Base-by-base conservation (phyloP, 1,140 invertebrate species). In the Colletes latitarsis region DNA sequence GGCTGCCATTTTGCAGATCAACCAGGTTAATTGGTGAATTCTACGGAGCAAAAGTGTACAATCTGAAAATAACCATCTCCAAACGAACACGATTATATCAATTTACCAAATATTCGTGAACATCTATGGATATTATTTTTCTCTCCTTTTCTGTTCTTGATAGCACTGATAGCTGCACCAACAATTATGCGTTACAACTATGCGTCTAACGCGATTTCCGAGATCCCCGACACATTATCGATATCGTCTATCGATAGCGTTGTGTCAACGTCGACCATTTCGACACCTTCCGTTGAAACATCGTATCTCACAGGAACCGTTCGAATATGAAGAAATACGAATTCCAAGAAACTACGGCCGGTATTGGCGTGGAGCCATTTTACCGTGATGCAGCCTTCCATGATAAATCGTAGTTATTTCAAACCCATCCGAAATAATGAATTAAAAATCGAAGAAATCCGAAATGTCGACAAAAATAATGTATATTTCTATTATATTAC, bases 281-380 rank as follows among this genome's bases (percentile, higher is more conserved):
- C 41, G 82, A 15, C 49, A 63, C 71, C 82, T 83, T 58, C 53
- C 15, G 68, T 57, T 55, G 19, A 39, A 57, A 49, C 30, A 1
- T 0, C 19, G n/a, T 21, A 55, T 41, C 6, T 72, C 55, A 12
- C 41, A n/a, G 39, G 55, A 77, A 66, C 43, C 5, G 79, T 69
- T 76, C 8, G 12, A 12, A 17, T 15, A 49, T 14, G 6, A 70
- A 14, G 52, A 49, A 4, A 57, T 14, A 4, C 5, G 6, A 41
- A 19, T 8, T 19, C 43, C 12, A 14, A 57, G 4, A 57, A 15
- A 6, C 55, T 15, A 46, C 69, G 2, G 69, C 21, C 15, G 69
- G n/a, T 58, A 58, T 9, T 4, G 6, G 5, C n/a, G 14, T 8
- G 4, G 9, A n/a, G 43, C 70, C 46, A 10, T 73, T 30, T 73